Percentiles rank a stretch among this genome's conserved stretches.
phyloP scores from a whole-genome alignment of 2,797 vertebrate genomes.

The Varecia variegata region DNA sequence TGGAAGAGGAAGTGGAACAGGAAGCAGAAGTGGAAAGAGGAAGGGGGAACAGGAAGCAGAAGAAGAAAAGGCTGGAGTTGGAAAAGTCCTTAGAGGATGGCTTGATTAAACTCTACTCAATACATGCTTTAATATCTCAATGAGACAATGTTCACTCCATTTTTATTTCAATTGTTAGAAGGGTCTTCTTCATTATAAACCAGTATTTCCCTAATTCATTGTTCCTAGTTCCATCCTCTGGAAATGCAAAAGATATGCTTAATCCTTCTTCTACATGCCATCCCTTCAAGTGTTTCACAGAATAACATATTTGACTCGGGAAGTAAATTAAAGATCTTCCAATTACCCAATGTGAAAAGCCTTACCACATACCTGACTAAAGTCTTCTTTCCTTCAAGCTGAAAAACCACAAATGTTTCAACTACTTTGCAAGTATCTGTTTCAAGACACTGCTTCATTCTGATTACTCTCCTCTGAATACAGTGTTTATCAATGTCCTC shows the following conservation, averaged over 20 bases:
- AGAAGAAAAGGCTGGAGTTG: neutral
- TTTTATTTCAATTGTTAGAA: neutral
- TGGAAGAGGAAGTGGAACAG: no score
- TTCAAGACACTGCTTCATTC: constrained; percentile 44
- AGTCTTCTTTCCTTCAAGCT: neutral
- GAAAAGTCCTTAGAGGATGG: neutral
- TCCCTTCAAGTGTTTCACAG: constrained; percentile 1
- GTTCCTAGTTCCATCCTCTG: neutral
- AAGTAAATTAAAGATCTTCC: constrained; percentile 34
- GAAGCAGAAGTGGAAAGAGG: no score
- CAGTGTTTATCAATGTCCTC: neutral
- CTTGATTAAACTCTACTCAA: neutral
- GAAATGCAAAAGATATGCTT: neutral
- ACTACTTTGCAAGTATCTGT: constrained; percentile 44
- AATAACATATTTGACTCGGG: constrained; percentile 24
- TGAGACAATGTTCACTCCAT: neutral
- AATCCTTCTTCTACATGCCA: neutral
- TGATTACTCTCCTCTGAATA: neutral
- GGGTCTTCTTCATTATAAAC: neutral
- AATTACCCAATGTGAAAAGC: neutral
- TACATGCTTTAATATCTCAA: neutral
- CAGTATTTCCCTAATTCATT: neutral
- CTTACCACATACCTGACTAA: neutral
- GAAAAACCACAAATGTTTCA: constrained; percentile 26
- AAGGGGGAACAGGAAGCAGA: no score